These are phyloP conservation scores for Telmatochromis sp. DNA, from an alignment of 2,113 vertebrate genomes.

Conservation along the genomic window DNA sequence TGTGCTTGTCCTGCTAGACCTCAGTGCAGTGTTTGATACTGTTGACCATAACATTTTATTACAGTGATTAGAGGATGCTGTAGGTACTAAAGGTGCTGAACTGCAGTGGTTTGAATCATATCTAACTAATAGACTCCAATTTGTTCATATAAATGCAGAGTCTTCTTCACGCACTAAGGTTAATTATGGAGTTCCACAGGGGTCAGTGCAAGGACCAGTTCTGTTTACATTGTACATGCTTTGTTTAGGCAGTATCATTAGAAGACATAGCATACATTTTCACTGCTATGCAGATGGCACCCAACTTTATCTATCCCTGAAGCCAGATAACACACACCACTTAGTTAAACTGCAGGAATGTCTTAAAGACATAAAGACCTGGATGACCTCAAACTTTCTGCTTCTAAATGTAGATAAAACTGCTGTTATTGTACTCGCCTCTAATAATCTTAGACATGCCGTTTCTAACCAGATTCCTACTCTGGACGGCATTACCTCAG, in stretches of 20 bases:
- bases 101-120: not conserved
- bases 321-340: not conserved
- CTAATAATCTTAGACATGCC: not conserved
- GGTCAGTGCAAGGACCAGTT: not conserved
- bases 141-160: not conserved
- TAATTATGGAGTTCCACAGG: not conserved
- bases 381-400: not conserved
- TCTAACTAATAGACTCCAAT: not conserved
- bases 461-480: not conserved
- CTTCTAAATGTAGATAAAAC: not conserved
- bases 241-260: not conserved
- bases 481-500: not conserved
- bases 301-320: not conserved
- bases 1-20: not conserved
- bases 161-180: not conserved
- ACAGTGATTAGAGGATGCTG: not conserved
- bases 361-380: not conserved
- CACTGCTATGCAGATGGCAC: not conserved
- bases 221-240: not conserved
- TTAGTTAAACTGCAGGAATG: not conserved
- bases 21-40: not conserved
- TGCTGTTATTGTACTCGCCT: rapidly evolving
- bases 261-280: not conserved
- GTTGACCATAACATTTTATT: not conserved
- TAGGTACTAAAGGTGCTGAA: not conserved